Evolutionary conservation across 2,113 vertebrate genomes (phyloP).

Genomic region (Microtus richardsoni): DNA sequence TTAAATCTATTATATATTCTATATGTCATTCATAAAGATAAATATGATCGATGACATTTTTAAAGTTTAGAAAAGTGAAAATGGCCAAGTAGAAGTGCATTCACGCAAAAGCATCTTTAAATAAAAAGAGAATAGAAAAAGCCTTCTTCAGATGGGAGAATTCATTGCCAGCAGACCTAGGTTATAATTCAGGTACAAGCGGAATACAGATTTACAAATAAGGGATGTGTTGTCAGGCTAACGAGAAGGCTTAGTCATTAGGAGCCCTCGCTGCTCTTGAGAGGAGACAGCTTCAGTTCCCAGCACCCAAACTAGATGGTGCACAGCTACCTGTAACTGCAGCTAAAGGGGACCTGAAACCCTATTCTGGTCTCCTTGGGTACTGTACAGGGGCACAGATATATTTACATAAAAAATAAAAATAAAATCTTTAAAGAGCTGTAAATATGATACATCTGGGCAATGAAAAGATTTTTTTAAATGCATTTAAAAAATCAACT

Average conservation of each 20-base stretch:
- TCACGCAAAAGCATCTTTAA: conserved; percentile 12
- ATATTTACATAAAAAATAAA: not conserved
- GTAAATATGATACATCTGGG: not conserved
- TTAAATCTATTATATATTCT: not conserved
- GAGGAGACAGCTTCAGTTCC: not conserved
- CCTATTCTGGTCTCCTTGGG: not conserved
- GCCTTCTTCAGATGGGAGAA: not conserved
- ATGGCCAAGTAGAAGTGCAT: not conserved
- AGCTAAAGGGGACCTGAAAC: not conserved
- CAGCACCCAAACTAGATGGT: not conserved
- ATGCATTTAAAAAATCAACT: not conserved
- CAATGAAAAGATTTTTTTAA: not conserved
- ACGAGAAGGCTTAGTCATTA: not conserved
- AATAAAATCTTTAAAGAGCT: not conserved
- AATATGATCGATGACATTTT: not conserved
- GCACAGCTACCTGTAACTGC: not conserved
- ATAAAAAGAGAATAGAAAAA: not conserved
- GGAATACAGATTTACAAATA: not conserved
- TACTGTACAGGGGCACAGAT: not conserved
- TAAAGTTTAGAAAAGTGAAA: not conserved
- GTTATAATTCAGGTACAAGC: not conserved
- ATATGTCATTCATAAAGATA: not conserved
- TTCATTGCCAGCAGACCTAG: not conserved
- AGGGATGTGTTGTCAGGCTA: not conserved
- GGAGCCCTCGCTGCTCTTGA: not conserved